Conservation (phyloP, 1,140 invertebrate genomes). For the Neelides sp. region DNA sequence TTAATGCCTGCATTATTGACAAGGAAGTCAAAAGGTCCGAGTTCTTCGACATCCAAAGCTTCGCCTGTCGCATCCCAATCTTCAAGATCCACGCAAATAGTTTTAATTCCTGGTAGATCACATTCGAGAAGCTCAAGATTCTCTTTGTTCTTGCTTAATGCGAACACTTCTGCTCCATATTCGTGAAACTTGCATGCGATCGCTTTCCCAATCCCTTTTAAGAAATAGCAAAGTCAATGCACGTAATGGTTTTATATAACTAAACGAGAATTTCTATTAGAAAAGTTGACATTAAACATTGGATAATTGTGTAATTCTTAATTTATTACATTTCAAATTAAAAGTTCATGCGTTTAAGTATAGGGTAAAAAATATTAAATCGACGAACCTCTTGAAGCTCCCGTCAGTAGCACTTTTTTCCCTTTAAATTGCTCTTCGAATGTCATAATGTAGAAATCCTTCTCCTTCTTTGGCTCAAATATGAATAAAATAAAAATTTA, state of each 20-base stretch:
- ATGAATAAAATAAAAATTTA: too few species aligned
- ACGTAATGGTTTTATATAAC: not conserved
- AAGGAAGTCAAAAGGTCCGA: conserved; percentile 49
- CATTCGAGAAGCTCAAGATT: conserved; percentile 51
- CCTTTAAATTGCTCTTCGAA: not conserved
- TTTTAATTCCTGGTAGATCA: conserved; percentile 46
- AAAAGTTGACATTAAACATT: too few species aligned
- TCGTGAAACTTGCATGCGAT: conserved; percentile 48
- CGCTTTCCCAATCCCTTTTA: conserved; percentile 57
- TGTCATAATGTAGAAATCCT: too few species aligned
- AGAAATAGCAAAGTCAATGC: not conserved
- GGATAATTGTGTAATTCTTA: too few species aligned
- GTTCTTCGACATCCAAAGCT: conserved; percentile 41
- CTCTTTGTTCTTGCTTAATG: conserved; percentile 51
- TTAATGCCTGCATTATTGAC: conserved; percentile 69
- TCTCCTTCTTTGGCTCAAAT: too few species aligned
- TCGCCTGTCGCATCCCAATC: conserved; percentile 61
- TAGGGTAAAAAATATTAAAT: not conserved
- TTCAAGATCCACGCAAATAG: conserved; percentile 52
- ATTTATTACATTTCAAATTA: too few species aligned
- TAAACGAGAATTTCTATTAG: conserved; percentile 15
- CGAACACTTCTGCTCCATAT: conserved; percentile 56
- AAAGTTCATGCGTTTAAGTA: not conserved
- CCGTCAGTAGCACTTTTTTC: not conserved
- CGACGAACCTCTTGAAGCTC: not conserved